phyloP scores from a whole-genome alignment of 2,797 vertebrate genomes.

The Poeciliopsis presidionis region DNA sequence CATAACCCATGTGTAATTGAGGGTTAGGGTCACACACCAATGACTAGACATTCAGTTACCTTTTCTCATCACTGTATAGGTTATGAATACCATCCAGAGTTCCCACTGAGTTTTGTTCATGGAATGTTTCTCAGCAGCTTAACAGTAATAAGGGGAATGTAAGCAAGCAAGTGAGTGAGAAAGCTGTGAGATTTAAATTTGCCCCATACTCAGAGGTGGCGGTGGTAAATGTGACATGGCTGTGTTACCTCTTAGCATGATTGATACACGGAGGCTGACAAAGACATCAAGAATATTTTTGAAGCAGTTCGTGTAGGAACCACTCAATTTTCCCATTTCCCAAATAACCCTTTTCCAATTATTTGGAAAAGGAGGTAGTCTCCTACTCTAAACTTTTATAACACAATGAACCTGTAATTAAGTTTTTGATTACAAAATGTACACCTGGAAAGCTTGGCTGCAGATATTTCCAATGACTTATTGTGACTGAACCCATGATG shows the following conservation, averaged over 20 bases:
- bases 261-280: conserved; percentile 2
- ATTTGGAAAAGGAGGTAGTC: conserved; percentile 8
- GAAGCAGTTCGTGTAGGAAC: background rate
- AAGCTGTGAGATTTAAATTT: conserved; percentile 35
- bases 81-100: background rate
- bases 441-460: conserved; percentile 8
- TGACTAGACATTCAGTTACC: no score
- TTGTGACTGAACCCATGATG: conserved; percentile 1
- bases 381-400: background rate
- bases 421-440: conserved; percentile 9
- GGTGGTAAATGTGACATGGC: conserved; percentile 64
- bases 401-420: background rate
- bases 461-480: conserved; percentile 1
- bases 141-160: conserved; percentile 44
- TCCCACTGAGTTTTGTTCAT: conserved; percentile 6
- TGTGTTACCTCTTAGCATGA: conserved; percentile 36
- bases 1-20: background rate
- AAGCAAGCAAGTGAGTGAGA: conserved; percentile 34
- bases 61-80: background rate
- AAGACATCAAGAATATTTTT: conserved; percentile 16
- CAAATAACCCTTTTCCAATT: background rate
- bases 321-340: background rate
- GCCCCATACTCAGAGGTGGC: conserved; percentile 43
- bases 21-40: background rate
- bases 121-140: conserved; percentile 35